Evolutionary conservation across 2,888 invertebrate genomes (phyloP).

Genomic region (Bruchidius siliquastri): DNA sequence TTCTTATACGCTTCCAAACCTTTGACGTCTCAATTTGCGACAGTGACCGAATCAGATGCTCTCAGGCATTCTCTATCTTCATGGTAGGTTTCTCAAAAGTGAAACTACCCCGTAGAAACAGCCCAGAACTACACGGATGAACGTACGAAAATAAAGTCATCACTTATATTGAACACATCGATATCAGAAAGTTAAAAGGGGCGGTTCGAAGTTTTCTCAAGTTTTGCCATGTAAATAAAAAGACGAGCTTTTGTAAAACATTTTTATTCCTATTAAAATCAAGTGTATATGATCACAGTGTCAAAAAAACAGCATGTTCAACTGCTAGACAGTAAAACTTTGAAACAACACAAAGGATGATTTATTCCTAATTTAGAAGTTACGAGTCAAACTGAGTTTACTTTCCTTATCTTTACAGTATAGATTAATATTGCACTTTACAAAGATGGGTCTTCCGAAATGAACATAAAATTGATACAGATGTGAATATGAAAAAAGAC

Average conservation of each 20-base stretch:
- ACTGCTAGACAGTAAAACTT: neutral
- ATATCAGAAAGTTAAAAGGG: slow-evolving; percentile 21
- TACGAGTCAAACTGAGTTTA: neutral
- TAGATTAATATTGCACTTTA: neutral
- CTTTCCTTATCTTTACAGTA: neutral
- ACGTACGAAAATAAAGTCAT: slow-evolving; percentile 13
- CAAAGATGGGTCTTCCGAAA: neutral
- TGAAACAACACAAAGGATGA: neutral
- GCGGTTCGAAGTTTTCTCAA: slow-evolving; percentile 1
- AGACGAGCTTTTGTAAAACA: neutral
- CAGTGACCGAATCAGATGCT: neutral
- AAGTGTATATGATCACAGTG: neutral
- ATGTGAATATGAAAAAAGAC: neutral
- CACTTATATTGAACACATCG: slow-evolving; percentile 34
- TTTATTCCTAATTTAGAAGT: neutral
- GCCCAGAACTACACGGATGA: neutral
- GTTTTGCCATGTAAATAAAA: neutral
- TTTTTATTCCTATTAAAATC: neutral
- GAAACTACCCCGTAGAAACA: neutral
- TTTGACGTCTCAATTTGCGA: neutral
- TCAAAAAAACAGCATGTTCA: neutral
- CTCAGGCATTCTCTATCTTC: neutral
- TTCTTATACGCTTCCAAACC: too few relatives aligned
- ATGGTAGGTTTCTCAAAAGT: neutral
- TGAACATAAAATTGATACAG: neutral